These are phyloP conservation scores for Heteromyza rotundicornis DNA, from an alignment of 2,888 invertebrate species.

Conservation along the genomic window DNA sequence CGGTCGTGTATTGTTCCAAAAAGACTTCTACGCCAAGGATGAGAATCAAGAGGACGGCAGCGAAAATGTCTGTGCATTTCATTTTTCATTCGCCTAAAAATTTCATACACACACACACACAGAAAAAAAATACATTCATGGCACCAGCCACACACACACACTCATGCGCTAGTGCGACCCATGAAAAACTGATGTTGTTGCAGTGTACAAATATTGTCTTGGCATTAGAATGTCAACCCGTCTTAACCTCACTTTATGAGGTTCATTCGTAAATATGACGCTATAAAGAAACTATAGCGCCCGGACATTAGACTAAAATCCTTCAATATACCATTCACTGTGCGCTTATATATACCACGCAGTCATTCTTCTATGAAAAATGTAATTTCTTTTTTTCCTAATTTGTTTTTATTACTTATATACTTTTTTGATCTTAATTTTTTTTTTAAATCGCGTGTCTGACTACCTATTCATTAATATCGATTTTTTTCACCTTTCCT, in stretches of 20 bases:
- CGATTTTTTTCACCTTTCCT: background rate
- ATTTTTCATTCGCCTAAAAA: constrained; percentile 2
- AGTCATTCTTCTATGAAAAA: too few relatives aligned
- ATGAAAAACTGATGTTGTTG: background rate
- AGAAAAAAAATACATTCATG: constrained; percentile 5
- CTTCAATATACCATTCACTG: too few relatives aligned
- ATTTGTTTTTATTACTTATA: too few relatives aligned
- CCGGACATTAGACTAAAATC: too few relatives aligned
- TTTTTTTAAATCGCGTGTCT: constrained; percentile 2
- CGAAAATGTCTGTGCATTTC: background rate
- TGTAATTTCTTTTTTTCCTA: too few relatives aligned
- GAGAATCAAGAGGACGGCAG: background rate
- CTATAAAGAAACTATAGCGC: too few relatives aligned
- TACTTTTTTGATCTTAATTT: background rate
- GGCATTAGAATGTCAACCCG: constrained; percentile 25
- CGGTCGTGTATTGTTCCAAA: too few relatives aligned
- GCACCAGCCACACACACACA: constrained; percentile 5
- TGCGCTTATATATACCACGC: too few relatives aligned
- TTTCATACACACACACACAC: constrained; percentile 22
- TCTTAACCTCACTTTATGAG: constrained; percentile 23
- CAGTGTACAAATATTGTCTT: constrained; percentile 19
- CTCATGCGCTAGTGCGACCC: background rate
- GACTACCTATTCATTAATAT: background rate
- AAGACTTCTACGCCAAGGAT: too few relatives aligned
- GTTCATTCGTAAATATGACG: background rate